Conservation (phyloP, 2,113 vertebrate species). For the Callithrix jacchus region DNA sequence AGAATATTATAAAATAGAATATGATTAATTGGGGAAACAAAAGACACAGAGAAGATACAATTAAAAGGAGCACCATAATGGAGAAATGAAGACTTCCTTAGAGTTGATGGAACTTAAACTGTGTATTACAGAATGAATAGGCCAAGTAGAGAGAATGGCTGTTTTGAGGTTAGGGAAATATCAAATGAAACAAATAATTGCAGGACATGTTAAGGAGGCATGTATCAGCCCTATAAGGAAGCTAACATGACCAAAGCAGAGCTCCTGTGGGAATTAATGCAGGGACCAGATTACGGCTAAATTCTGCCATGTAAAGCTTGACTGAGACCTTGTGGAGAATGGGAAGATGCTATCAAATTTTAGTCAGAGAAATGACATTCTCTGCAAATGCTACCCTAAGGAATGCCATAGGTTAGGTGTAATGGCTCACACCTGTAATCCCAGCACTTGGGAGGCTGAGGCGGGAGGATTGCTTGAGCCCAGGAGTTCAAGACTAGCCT, state of each 20-base stretch:
- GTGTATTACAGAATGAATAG: background rate
- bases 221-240: background rate
- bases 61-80: background rate
- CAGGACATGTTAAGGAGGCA: background rate
- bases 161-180: background rate
- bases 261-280: background rate
- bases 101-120: background rate
- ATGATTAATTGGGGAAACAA: background rate
- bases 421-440: no score
- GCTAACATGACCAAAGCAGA: background rate
- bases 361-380: background rate
- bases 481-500: no score
- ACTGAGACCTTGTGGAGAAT: background rate
- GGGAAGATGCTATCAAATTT: background rate
- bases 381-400: background rate
- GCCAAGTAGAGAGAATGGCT: background rate
- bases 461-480: no score
- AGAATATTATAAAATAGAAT: constrained; percentile 36
- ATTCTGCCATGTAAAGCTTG: background rate
- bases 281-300: background rate
- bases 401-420: background rate
- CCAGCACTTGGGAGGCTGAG: no score
- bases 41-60: constrained; percentile 13
- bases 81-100: constrained; percentile 25
- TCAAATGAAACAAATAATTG: constrained; percentile 14